A percentile compares a stretch with the other conserved stretches of the same genome.
These are phyloP conservation scores for Panthera leo DNA, from an alignment of 2,113 vertebrate genomes.

Conservation along the genomic window DNA sequence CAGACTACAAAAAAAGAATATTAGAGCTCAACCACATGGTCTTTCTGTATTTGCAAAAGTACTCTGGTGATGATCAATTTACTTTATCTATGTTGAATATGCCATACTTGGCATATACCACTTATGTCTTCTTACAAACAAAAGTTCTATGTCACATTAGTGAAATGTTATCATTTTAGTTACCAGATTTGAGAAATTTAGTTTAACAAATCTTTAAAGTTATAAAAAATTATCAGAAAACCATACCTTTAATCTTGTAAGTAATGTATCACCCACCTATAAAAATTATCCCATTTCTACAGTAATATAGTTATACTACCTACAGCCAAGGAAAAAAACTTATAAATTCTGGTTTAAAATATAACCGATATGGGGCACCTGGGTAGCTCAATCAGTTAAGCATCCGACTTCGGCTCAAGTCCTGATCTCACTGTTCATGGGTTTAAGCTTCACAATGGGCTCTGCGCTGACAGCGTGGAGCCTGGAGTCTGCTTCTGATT, in stretches of 20 bases:
- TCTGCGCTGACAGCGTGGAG: too few species aligned
- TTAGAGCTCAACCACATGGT: not conserved
- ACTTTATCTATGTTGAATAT: constrained; percentile 12
- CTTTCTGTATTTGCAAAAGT: not conserved
- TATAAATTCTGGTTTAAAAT: not conserved
- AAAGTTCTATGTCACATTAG: constrained; percentile 11
- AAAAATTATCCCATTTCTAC: constrained; percentile 40
- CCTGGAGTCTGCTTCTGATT: too few species aligned
- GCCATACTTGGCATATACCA: not conserved
- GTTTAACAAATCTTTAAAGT: constrained; percentile 32
- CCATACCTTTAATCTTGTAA: not conserved
- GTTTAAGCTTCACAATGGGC: too few species aligned
- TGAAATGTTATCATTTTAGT: constrained; percentile 56
- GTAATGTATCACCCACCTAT: constrained; percentile 45
- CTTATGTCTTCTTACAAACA: not conserved
- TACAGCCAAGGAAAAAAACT: constrained; percentile 27
- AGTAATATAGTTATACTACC: not conserved
- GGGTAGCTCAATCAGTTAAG: too few species aligned
- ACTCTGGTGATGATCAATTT: constrained; percentile 19
- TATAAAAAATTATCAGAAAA: constrained; percentile 6
- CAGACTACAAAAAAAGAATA: not conserved
- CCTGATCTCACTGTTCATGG: too few species aligned
- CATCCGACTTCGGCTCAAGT: too few species aligned
- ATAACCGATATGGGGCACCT: not conserved
- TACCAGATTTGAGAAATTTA: constrained; percentile 14